phyloP scores from a whole-genome alignment of 2,888 invertebrate species.

The Nymphalis polychloros region DNA sequence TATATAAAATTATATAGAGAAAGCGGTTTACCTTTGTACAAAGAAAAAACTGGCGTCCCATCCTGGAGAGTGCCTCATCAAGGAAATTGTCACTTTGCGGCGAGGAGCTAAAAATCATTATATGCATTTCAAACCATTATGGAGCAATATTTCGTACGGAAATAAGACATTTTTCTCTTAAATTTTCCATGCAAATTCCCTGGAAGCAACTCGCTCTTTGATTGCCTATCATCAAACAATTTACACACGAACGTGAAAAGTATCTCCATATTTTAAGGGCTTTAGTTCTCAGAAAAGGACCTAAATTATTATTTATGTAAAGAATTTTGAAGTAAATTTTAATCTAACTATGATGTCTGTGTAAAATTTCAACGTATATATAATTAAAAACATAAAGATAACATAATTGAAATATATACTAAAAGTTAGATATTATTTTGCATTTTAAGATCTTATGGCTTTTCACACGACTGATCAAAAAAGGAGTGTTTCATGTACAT shows the following conservation, averaged over 20 bases:
- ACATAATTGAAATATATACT: no score
- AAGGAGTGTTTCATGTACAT: no score
- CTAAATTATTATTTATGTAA: background rate
- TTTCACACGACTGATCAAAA: no score
- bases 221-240: constrained; percentile 42
- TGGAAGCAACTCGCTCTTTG: constrained; percentile 35
- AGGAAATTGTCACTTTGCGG: constrained; percentile 52
- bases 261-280: constrained; percentile 17
- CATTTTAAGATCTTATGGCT: no score
- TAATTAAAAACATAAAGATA: no score
- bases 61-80: constrained; percentile 41
- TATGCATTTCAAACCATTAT: constrained; percentile 44
- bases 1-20: constrained; percentile 1
- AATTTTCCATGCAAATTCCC: constrained; percentile 41
- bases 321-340: background rate
- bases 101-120: constrained; percentile 49
- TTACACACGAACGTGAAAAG: constrained; percentile 33
- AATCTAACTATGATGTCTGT: no score
- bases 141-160: constrained; percentile 43
- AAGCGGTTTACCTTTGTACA: constrained; percentile 10
- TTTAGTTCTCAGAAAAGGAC: constrained; percentile 1
- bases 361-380: no score
- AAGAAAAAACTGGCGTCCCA: constrained; percentile 23
- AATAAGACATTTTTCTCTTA: constrained; percentile 43
- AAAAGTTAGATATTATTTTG: no score